These are phyloP conservation scores for Semnornis frantzii DNA, from an alignment of 2,113 vertebrate species.

Conservation along the genomic window DNA sequence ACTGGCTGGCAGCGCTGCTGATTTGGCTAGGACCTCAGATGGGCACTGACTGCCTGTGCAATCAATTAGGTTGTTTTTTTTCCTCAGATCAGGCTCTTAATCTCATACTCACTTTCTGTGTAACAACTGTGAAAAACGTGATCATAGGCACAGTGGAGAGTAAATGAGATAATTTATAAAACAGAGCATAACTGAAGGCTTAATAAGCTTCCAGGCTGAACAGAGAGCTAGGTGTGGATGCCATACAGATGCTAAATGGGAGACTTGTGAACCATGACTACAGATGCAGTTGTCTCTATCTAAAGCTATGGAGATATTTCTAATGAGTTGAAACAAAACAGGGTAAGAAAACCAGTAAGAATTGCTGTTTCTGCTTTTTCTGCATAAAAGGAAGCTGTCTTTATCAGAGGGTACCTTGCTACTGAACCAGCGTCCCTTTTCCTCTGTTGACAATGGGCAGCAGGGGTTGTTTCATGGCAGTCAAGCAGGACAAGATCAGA, in stretches of 20 bases:
- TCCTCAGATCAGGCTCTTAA: background rate
- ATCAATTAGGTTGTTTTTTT: background rate
- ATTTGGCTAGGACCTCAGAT: background rate
- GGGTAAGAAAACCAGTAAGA: background rate
- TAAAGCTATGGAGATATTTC: background rate
- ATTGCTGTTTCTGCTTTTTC: background rate
- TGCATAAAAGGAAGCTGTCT: background rate
- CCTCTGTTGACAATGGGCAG: background rate
- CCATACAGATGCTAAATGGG: background rate
- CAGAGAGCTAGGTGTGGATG: background rate
- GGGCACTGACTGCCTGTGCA: rapidly evolving
- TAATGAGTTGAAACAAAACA: background rate
- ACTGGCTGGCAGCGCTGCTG: background rate
- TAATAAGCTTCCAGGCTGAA: background rate
- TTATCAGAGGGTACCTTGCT: background rate
- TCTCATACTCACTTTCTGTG: background rate
- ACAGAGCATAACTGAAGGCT: background rate
- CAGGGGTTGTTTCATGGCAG: background rate
- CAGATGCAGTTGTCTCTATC: background rate
- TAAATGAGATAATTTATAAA: background rate
- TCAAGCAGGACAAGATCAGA: background rate
- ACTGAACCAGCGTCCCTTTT: background rate
- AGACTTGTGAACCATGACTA: background rate
- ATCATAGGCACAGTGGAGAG: background rate
- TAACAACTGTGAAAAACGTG: background rate